These are phyloP conservation scores for Argyresthia albistria DNA, from an alignment of 2,888 invertebrate species.

Conservation along the genomic window DNA sequence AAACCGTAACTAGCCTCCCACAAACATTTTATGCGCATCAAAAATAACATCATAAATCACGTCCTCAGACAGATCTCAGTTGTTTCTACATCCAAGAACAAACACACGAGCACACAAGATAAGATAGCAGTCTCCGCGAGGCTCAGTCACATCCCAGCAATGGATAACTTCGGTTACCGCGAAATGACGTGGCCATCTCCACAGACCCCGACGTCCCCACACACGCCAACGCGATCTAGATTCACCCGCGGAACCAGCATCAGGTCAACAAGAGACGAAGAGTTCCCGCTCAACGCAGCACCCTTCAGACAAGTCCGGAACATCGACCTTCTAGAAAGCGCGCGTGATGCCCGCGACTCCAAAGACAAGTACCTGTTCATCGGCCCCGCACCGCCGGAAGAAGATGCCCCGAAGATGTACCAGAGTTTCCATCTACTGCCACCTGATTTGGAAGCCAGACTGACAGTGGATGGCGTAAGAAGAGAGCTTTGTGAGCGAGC, in stretches of 20 bases:
- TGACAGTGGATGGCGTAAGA: conserved; percentile 80
- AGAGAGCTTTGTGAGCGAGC: conserved; percentile 81
- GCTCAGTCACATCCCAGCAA: conserved; percentile 42
- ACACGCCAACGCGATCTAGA: conserved; percentile 36
- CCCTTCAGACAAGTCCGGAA: conserved; percentile 43
- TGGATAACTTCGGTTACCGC: conserved; percentile 78
- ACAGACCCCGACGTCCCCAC: conserved; percentile 31
- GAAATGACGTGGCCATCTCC: conserved; percentile 68
- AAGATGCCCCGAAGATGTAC: conserved; percentile 84
- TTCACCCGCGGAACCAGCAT: conserved; percentile 58
- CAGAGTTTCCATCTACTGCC: conserved; percentile 82
- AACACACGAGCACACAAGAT: conserved; percentile 24
- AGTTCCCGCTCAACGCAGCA: conserved; percentile 70
- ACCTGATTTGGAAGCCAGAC: conserved; percentile 77
- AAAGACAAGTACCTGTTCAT: conserved; percentile 82
- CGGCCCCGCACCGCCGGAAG: conserved; percentile 84
- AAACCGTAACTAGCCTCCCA: no score
- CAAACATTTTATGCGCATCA: conserved; percentile 13
- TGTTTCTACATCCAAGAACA: no score
- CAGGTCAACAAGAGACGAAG: conserved; percentile 50
- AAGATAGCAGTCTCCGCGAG: conserved; percentile 36
- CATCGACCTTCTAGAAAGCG: conserved; percentile 74
- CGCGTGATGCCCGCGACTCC: conserved; percentile 53
- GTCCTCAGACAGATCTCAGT: conserved; percentile 27
- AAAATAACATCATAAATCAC: conserved; percentile 58